Evolutionary conservation across 2,113 vertebrate genomes (phyloP).

Genomic region (Turnix velox): DNA sequence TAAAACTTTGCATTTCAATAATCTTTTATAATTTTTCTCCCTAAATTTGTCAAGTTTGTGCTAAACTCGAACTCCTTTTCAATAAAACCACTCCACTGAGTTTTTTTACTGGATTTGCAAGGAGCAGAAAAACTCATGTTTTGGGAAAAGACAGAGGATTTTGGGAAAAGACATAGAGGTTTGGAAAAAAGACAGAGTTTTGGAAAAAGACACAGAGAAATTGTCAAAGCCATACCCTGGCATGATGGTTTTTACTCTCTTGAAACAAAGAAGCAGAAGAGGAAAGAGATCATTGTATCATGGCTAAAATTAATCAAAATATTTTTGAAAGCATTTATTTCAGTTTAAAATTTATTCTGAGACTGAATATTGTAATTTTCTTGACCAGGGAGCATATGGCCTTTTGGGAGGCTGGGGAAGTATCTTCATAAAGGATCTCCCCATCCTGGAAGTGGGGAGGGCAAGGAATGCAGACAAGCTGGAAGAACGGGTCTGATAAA

Average conservation of each 20-base stretch:
- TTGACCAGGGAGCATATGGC: neutral
- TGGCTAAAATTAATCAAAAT: neutral
- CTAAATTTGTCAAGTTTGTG: neutral
- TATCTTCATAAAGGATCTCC: constrained; percentile 3
- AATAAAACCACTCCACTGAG: neutral
- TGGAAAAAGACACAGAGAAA: neutral
- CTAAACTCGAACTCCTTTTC: neutral
- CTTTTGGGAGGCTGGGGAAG: neutral
- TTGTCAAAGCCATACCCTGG: neutral
- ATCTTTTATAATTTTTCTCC: neutral
- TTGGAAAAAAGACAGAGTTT: neutral
- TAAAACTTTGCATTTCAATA: neutral
- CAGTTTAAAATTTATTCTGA: neutral
- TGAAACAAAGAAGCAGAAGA: neutral
- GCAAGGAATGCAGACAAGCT: constrained; percentile 52
- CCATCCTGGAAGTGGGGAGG: constrained; percentile 27
- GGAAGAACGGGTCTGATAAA: constrained; percentile 58
- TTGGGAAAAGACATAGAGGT: neutral
- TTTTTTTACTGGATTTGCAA: neutral
- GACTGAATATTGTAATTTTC: neutral
- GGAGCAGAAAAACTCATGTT: neutral
- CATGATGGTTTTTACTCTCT: neutral
- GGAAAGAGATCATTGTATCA: neutral
- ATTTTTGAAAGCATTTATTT: neutral
- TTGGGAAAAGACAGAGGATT: neutral